Percentiles rank a stretch among this genome's conserved stretches.
Evolutionary conservation across 2,888 invertebrate species (phyloP).

Genomic region (Eupithecia centaureata): DNA sequence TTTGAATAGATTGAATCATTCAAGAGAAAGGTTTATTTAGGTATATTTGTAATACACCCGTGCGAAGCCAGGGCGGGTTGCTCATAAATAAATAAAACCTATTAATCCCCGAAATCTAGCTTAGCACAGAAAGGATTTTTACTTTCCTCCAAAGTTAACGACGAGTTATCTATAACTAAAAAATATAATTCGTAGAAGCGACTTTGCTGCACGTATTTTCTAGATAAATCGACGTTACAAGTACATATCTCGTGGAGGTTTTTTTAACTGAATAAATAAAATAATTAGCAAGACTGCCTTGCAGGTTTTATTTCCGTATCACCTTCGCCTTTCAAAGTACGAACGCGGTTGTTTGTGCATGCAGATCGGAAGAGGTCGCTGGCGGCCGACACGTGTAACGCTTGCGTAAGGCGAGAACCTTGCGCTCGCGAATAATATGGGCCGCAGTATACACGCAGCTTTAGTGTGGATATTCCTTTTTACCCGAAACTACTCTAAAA

Average conservation of each 20-base stretch:
- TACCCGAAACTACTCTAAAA: background rate
- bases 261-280: constrained; percentile 31
- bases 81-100: too few relatives aligned
- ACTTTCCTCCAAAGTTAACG: background rate
- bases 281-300: constrained; percentile 42
- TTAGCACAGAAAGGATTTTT: background rate
- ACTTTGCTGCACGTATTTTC: background rate
- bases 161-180: background rate
- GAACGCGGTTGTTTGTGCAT: constrained; percentile 65
- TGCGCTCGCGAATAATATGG: constrained; percentile 76
- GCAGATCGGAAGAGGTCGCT: constrained; percentile 82
- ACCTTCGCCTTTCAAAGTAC: constrained; percentile 73
- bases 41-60: too few relatives aligned
- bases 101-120: background rate
- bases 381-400: constrained; percentile 69
- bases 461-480: constrained; percentile 51
- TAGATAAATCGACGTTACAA: background rate
- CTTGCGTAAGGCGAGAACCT: constrained; percentile 77
- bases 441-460: constrained; percentile 48
- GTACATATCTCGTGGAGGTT: constrained; percentile 8
- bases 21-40: too few relatives aligned
- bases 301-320: constrained; percentile 61
- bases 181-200: background rate
- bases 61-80: too few relatives aligned
- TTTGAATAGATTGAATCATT: too few relatives aligned